These are phyloP conservation scores for Microchrysa polita DNA, from an alignment of 2,888 invertebrate genomes.

Conservation along the genomic window DNA sequence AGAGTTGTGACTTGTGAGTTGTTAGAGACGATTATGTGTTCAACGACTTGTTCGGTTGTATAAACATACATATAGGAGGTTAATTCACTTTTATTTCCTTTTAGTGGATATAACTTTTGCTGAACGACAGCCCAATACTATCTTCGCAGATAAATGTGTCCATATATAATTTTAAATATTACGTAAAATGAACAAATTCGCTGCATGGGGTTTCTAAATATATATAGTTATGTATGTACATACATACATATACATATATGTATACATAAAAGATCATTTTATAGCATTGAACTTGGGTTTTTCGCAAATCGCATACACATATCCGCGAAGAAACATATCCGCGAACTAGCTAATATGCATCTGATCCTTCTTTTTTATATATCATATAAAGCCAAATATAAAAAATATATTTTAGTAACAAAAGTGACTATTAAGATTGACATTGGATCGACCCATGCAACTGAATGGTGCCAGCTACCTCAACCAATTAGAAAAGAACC, in stretches of 20 bases:
- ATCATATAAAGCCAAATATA: too few species aligned
- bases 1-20: not conserved
- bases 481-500: not conserved
- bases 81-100: not conserved
- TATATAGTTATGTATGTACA: not conserved
- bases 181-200: not conserved
- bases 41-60: constrained; percentile 7
- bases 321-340: too few species aligned
- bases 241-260: too few species aligned
- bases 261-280: too few species aligned
- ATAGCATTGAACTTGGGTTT: not conserved
- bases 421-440: not conserved
- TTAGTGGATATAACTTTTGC: not conserved
- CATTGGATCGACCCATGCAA: not conserved
- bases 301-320: too few species aligned
- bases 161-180: not conserved
- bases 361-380: too few species aligned
- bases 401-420: too few species aligned
- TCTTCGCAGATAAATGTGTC: too few species aligned
- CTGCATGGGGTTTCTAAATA: not conserved
- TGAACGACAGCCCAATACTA: too few species aligned
- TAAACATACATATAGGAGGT: constrained; percentile 5
- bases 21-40: constrained; percentile 9
- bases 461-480: not conserved
- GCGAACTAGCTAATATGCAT: too few species aligned